Evolutionary conservation across 2,797 vertebrate species (phyloP).

Genomic region (Sandelia bainsii): DNA sequence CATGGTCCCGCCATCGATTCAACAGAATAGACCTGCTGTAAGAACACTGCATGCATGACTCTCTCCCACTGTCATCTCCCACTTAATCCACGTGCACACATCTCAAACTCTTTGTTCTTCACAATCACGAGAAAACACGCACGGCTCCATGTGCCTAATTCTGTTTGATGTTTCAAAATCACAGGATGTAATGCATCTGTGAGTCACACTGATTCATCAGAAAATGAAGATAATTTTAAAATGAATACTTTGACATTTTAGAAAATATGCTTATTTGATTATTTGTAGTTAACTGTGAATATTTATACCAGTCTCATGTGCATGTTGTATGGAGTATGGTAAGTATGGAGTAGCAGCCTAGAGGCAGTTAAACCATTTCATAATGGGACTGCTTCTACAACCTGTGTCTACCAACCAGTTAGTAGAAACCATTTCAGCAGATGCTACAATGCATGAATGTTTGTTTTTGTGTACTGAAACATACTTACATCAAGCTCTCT

Average conservation of each 20-base stretch:
- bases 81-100: constrained; percentile 45
- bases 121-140: constrained; percentile 52
- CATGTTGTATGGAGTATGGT: neutral
- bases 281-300: neutral
- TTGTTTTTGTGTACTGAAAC: no score
- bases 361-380: neutral
- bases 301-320: neutral
- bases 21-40: constrained; percentile 70
- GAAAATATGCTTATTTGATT: neutral
- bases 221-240: constrained; percentile 33
- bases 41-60: constrained; percentile 53
- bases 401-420: no score
- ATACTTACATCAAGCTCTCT: no score
- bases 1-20: constrained; percentile 42
- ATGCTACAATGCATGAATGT: no score
- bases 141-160: constrained; percentile 38
- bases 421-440: no score
- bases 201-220: constrained; percentile 41
- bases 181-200: constrained; percentile 39
- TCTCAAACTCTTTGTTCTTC: constrained; percentile 61
- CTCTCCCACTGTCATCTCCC: constrained; percentile 50
- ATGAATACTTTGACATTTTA: constrained; percentile 21
- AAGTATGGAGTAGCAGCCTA: neutral
- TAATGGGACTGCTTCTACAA: no score
- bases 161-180: constrained; percentile 58